Base-by-base conservation (phyloP, 2,797 vertebrate species). In the Ctenosaura bakeri region DNA sequence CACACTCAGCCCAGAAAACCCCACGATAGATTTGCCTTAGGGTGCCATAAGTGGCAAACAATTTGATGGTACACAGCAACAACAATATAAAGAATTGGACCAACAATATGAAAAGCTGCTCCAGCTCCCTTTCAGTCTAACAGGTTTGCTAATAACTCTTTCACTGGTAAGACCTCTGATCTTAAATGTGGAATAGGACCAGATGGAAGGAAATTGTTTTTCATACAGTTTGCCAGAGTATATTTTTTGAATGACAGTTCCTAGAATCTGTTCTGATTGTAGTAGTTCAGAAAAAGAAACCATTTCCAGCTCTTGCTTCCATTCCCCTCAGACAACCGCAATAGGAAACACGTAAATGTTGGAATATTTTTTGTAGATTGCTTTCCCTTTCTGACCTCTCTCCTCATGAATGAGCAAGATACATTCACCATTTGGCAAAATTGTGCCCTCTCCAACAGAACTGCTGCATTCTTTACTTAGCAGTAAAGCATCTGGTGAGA, bases 401-500 rank as follows among this genome's bases (percentile, higher is more conserved):
- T 50, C 32, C 52, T 29, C 81, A 52, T 80, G 64, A 0, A 73
- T 89, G 59, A 6, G 12, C 87, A 69, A 80, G 79, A 4, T 29
- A 2, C 29, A 35, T 42, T 73, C 88, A 46, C 29, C 77, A 52
- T 26, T 0, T 73, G 62, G 59, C 62, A 18, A 92, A 69, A 12
- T 12, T 10, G 32, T 8, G 13, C 64, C 92, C n/a, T 29, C 83
- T 87, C 62, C 79, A 86, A 88, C 0, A 6, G 46, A n/a, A 83
- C 73, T 88, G 66, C 86, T 9, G 0, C 2, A 0, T 0, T 9
- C 32, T 90, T 42, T 73, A 54, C 86, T 79, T 50, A 0, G 0
- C 52, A 85, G 69, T 77, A 85, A 14, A 91, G 88, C 80, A 77
- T 81, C n/a, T n/a, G 22, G 1, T 79, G 83, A 42, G 46, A 62